Conservation (phyloP, 2,888 invertebrate species). For the Eucriotettix oculatus region DNA sequence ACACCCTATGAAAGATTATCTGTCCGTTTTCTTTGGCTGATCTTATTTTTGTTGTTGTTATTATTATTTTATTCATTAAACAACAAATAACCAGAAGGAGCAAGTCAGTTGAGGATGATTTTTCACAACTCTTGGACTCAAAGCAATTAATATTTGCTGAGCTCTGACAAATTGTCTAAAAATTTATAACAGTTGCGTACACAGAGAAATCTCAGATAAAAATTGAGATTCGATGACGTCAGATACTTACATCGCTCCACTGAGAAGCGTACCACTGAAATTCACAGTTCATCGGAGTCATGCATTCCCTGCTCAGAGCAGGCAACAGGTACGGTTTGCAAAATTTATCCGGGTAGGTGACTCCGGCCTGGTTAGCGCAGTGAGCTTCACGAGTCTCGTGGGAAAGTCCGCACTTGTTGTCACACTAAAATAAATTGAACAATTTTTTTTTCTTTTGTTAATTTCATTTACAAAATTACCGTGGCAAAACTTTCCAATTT, state of each 20-base stretch:
- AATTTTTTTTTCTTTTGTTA: background rate
- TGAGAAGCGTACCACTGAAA: slow-evolving; percentile 79
- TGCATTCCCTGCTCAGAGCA: slow-evolving; percentile 46
- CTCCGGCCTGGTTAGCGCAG: slow-evolving; percentile 55
- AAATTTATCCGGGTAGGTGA: slow-evolving; percentile 46
- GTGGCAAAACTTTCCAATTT: background rate
- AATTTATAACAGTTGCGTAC: no score
- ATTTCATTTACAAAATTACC: background rate
- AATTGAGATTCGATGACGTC: no score
- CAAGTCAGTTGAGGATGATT: no score
- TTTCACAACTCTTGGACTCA: no score
- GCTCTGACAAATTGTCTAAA: no score
- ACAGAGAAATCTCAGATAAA: no score
- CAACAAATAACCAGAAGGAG: no score
- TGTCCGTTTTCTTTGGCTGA: no score
- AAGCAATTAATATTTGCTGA: no score
- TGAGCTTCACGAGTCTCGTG: slow-evolving; percentile 54
- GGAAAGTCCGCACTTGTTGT: slow-evolving; percentile 53
- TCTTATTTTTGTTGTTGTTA: no score
- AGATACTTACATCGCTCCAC: slow-evolving; percentile 65
- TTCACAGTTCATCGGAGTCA: slow-evolving; percentile 44
- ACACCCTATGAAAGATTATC: no score
- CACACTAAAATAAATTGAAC: slow-evolving; percentile 40
- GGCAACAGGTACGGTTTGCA: slow-evolving; percentile 52
- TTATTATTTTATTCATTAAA: no score